Evolutionary conservation across 2,797 vertebrate species (phyloP).

Genomic region (Carcharodon carcharias): DNA sequence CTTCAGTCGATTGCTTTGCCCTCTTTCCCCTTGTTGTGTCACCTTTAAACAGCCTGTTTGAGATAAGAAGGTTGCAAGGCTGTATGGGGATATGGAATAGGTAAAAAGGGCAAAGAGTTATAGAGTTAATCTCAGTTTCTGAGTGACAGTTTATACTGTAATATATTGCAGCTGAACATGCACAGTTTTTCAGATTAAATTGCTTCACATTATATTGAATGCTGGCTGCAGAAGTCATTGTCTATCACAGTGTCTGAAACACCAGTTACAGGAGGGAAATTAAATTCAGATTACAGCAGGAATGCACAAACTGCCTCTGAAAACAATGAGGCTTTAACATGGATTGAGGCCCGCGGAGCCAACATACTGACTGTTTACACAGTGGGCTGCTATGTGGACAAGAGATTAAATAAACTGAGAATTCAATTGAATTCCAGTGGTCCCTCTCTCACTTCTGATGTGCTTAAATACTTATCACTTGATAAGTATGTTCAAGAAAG

Average conservation of each 20-base stretch:
- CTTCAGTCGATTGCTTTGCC: not conserved
- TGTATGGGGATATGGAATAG: not conserved
- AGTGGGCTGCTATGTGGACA: not conserved
- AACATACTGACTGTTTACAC: not conserved
- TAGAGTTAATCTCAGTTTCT: not conserved
- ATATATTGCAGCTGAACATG: not conserved
- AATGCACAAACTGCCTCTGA: not conserved
- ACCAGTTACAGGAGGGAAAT: not conserved
- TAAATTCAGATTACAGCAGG: not conserved
- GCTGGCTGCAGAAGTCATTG: not conserved
- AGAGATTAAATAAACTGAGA: slow-evolving; percentile 10
- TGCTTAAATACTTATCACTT: not conserved
- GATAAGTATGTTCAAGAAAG: not conserved
- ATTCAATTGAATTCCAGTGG: not conserved
- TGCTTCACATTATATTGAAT: not conserved
- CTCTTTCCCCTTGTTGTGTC: not conserved
- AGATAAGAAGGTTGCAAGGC: not conserved
- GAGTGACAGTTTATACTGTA: not conserved
- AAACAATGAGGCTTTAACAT: slow-evolving; percentile 3
- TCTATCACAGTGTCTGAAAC: not conserved
- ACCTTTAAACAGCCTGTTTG: not conserved
- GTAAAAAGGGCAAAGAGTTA: not conserved
- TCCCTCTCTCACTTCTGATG: not conserved
- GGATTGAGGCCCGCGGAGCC: not conserved
- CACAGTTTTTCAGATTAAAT: not conserved